These are phyloP conservation scores for Seriola rivoliana DNA, from an alignment of 2,113 vertebrate species.

Conservation along the genomic window DNA sequence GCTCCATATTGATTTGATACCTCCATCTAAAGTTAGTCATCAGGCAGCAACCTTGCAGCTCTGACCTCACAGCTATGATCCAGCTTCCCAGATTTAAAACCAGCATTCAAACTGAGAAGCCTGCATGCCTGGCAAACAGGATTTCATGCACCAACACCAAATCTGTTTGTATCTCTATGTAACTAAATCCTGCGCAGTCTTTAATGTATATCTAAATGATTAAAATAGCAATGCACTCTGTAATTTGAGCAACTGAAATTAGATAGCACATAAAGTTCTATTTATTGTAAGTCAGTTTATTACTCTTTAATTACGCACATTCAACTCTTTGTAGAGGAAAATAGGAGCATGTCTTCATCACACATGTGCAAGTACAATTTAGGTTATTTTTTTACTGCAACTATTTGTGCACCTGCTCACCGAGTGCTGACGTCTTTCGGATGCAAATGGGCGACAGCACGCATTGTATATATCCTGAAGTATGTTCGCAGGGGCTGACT, in stretches of 20 bases:
- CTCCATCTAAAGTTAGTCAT: conserved; percentile 80
- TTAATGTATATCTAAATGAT: conserved; percentile 36
- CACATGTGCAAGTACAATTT: not conserved
- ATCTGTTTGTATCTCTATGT: conserved; percentile 37
- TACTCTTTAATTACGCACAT: conserved; percentile 7
- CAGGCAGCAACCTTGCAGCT: conserved; percentile 61
- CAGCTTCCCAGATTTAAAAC: conserved; percentile 67
- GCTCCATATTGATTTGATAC: conserved; percentile 74
- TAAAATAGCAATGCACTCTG: conserved; percentile 15
- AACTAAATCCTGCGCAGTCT: conserved; percentile 26
- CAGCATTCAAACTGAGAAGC: conserved; percentile 72
- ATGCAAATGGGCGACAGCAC: not conserved
- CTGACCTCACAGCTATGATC: conserved; percentile 64
- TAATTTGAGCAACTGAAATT: conserved; percentile 44
- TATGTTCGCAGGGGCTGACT: not conserved
- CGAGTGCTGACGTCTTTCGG: not conserved
- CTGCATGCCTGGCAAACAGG: conserved; percentile 48
- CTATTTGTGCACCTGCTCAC: conserved; percentile 26
- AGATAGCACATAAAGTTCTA: conserved; percentile 15
- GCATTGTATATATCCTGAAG: conserved; percentile 4
- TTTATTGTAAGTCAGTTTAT: conserved; percentile 21
- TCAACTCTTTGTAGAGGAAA: conserved; percentile 10
- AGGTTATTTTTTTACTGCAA: not conserved
- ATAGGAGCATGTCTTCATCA: conserved; percentile 2
- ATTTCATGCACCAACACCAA: conserved; percentile 63